Evolutionary conservation across 92 coral and sea anemone genomes (phyloP).

Genomic region (Muricea muricata): DNA sequence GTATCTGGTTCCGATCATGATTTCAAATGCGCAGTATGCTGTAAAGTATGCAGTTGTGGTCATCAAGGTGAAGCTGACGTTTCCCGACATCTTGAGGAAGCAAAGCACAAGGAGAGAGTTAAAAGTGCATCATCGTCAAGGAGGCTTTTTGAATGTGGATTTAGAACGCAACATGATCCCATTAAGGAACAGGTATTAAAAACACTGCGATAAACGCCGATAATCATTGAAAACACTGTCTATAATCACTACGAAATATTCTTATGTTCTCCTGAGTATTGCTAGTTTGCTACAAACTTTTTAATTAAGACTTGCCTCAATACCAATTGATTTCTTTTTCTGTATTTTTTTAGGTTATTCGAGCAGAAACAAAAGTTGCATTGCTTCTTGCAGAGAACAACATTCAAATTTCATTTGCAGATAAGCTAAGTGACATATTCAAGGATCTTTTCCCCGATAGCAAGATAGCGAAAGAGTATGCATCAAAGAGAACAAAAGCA

Average conservation of each 20-base stretch:
- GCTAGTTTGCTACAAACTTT: background rate
- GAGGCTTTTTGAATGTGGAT: too few relatives aligned
- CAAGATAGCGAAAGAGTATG: conserved; percentile 65
- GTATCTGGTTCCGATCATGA: conserved; percentile 10
- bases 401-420: conserved; percentile 71
- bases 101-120: conserved; percentile 6
- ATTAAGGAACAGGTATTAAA: too few relatives aligned
- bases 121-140: too few relatives aligned
- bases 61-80: conserved; percentile 39
- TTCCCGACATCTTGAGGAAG: conserved; percentile 22
- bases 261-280: background rate
- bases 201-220: too few relatives aligned
- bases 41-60: conserved; percentile 4
- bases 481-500: conserved; percentile 66
- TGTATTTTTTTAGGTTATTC: conserved; percentile 39
- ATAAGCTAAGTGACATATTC: conserved; percentile 64
- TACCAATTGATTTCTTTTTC: background rate
- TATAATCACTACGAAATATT: background rate
- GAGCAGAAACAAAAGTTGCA: conserved; percentile 68
- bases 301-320: too few relatives aligned
- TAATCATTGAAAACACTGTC: too few relatives aligned
- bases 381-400: conserved; percentile 65
- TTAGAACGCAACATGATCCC: background rate
- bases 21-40: conserved; percentile 35
- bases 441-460: conserved; percentile 70